Evolutionary conservation across 2,888 invertebrate genomes (phyloP).

Genomic region (Drosophila monieri): DNA sequence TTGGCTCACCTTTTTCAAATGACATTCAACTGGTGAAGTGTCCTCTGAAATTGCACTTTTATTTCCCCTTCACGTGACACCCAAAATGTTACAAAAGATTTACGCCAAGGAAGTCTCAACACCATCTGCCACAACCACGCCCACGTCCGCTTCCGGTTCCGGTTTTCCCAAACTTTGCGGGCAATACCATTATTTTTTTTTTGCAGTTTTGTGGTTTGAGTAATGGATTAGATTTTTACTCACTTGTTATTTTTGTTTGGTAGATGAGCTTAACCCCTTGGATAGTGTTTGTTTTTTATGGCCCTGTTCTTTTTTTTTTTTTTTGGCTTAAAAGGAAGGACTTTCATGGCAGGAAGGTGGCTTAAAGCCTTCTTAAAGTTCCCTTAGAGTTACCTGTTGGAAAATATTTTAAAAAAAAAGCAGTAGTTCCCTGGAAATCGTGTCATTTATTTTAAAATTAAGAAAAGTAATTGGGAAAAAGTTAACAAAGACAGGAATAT

Average conservation of each 20-base stretch:
- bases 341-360: neutral
- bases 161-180: constrained; percentile 3
- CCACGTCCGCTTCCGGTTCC: constrained; percentile 8
- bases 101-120: constrained; percentile 53
- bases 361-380: too few species aligned
- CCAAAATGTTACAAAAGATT: constrained; percentile 75
- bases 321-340: neutral
- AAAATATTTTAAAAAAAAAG: too few species aligned
- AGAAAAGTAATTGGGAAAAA: neutral
- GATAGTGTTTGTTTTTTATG: constrained; percentile 36
- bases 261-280: neutral
- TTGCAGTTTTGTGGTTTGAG: constrained; percentile 68
- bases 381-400: too few species aligned
- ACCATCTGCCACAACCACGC: constrained; percentile 4
- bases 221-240: constrained; percentile 78
- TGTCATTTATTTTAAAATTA: neutral
- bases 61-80: constrained; percentile 68
- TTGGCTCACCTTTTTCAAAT: constrained; percentile 42
- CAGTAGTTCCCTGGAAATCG: neutral
- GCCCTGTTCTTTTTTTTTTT: neutral
- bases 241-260: constrained; percentile 45
- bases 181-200: constrained; percentile 62
- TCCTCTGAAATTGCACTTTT: constrained; percentile 68
- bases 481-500: neutral
- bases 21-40: constrained; percentile 71